Evolutionary conservation across 2,797 vertebrate species (phyloP).

Genomic region (Rhabdophis nuchalis): DNA sequence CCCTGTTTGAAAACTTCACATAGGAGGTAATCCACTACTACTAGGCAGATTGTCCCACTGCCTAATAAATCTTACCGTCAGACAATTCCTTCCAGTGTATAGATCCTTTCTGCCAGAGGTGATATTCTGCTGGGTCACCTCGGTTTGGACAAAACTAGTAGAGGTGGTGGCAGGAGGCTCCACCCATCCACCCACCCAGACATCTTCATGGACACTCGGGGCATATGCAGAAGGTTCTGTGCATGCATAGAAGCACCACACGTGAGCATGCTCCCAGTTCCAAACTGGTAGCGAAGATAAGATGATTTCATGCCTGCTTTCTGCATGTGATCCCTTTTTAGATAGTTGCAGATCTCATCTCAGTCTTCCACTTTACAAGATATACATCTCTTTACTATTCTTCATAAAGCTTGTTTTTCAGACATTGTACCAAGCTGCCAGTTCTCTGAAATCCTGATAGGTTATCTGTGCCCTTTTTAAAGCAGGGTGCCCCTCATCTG

Average conservation of each 20-base stretch:
- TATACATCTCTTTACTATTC: background rate
- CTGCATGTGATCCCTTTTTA: background rate
- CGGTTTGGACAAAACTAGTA: no score
- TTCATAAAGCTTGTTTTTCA: background rate
- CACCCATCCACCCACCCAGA: no score
- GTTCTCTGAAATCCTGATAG: background rate
- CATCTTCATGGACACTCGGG: no score
- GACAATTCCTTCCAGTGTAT: background rate
- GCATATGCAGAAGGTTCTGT: no score
- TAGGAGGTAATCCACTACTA: background rate
- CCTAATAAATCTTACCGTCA: background rate
- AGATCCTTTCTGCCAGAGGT: background rate
- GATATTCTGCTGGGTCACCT: no score
- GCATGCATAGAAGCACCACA: no score
- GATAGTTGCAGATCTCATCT: background rate
- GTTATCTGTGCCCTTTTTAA: background rate
- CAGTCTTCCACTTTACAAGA: background rate
- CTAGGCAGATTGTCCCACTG: background rate
- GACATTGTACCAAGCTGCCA: background rate
- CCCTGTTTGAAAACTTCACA: background rate
- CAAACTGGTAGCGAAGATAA: no score
- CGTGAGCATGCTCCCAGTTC: no score
- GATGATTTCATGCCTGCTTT: background rate
- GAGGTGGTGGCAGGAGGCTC: no score
- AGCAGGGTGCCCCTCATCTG: background rate